These are phyloP conservation scores for Dreissena rostriformis DNA, from an alignment of 1,140 invertebrate genomes.

Conservation along the genomic window DNA sequence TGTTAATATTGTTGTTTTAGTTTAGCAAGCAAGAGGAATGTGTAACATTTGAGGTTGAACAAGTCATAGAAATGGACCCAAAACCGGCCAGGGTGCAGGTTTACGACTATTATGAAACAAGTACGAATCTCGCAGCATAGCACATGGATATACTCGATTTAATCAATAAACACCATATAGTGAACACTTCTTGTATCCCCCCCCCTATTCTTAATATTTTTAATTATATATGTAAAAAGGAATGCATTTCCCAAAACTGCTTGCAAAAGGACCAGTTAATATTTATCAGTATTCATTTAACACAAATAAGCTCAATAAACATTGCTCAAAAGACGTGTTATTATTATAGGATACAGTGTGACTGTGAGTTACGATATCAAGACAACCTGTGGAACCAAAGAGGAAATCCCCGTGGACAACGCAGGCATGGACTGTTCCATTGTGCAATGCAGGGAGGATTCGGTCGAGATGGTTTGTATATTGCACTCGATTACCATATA, in stretches of 20 bases:
- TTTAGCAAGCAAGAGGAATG: conserved; percentile 89
- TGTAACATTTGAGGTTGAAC: conserved; percentile 91
- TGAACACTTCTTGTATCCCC: neutral
- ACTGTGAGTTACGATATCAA: conserved; percentile 67
- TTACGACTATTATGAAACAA: conserved; percentile 96
- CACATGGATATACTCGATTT: too few species aligned
- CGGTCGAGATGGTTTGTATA: too few species aligned
- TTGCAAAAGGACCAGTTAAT: neutral
- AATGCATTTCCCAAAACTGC: neutral
- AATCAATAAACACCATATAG: too few species aligned
- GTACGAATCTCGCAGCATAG: conserved; percentile 83
- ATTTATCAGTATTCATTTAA: neutral
- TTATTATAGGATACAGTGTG: conserved; percentile 16
- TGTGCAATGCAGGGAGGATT: conserved; percentile 28
- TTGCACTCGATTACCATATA: too few species aligned
- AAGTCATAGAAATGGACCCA: conserved; percentile 91
- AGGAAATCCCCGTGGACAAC: conserved; percentile 65
- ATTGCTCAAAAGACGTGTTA: neutral
- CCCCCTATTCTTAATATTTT: neutral
- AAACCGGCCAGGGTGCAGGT: conserved; percentile 91
- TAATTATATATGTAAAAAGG: neutral
- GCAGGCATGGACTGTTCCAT: conserved; percentile 35
- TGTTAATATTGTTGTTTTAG: conserved; percentile 73
- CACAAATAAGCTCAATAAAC: neutral
- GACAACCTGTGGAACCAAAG: conserved; percentile 76